Conservation (phyloP, 2,113 vertebrate species). For the Eubucco bourcierii region DNA sequence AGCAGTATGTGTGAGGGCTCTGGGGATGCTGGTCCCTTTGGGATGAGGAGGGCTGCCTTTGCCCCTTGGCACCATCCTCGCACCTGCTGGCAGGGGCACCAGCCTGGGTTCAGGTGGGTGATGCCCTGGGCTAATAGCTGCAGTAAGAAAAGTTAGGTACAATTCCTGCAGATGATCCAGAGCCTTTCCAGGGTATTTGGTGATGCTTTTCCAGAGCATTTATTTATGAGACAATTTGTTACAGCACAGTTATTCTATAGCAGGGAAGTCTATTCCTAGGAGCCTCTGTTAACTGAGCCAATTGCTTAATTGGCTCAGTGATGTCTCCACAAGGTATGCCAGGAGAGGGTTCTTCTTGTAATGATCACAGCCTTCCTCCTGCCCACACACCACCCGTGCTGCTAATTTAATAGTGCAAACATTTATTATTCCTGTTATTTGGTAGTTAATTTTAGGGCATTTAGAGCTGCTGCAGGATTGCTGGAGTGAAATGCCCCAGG, state of each 20-base stretch:
- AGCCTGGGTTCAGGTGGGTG: fast-evolving
- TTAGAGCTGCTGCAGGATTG: not conserved
- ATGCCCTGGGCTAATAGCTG: fast-evolving
- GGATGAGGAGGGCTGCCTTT: not conserved
- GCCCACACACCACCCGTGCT: conserved; percentile 40
- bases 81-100: not conserved
- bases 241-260: not conserved
- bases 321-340: conserved; percentile 48
- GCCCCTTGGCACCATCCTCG: not conserved
- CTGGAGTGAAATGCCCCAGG: not conserved
- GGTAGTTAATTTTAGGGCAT: not conserved
- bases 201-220: conserved; percentile 36
- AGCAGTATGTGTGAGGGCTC: not conserved
- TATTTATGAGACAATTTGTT: conserved; percentile 63
- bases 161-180: not conserved
- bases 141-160: not conserved
- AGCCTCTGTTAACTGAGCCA: conserved; percentile 45
- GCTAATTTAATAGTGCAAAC: conserved; percentile 55
- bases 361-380: conserved; percentile 11
- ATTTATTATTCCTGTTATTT: conserved; percentile 54
- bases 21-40: not conserved
- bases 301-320: conserved; percentile 65
- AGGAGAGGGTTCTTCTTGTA: conserved; percentile 29
- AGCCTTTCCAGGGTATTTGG: conserved; percentile 1
- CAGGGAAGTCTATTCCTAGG: conserved; percentile 54